Percentiles rank a stretch among this genome's conserved stretches.
Evolutionary conservation across 2,797 vertebrate species (phyloP).

Genomic region (Sardinella longiceps): DNA sequence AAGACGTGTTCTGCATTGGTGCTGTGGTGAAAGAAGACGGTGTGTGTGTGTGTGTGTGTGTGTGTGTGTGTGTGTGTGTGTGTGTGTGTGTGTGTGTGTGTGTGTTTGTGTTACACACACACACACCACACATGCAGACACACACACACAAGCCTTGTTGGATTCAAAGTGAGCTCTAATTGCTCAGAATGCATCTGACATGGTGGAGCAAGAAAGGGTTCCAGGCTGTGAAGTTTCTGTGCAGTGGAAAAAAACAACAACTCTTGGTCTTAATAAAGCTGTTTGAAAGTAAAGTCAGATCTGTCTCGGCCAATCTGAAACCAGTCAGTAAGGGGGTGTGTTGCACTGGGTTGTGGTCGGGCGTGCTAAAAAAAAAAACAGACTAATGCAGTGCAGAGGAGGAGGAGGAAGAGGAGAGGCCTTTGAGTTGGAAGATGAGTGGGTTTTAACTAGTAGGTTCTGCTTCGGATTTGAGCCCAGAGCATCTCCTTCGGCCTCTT

Average conservation of each 20-base stretch:
- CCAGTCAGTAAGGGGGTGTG: neutral
- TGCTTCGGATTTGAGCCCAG: conserved; percentile 70
- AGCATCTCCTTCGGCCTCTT: conserved; percentile 41
- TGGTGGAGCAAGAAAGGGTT: conserved; percentile 43
- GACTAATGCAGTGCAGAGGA: conserved; percentile 55
- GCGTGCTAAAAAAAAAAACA: conserved; percentile 60
- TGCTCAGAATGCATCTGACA: conserved; percentile 74
- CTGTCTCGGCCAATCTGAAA: conserved; percentile 59
- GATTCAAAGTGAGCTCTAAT: conserved; percentile 64
- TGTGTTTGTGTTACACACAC: conserved; percentile 57
- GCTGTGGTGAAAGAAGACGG: neutral
- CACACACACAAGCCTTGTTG: neutral
- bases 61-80: too few relatives aligned
- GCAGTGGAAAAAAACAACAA: conserved; percentile 37
- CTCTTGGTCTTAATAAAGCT: conserved; percentile 65
- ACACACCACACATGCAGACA: conserved; percentile 14
- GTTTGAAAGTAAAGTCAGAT: conserved; percentile 69
- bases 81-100: too few relatives aligned
- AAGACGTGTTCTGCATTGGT: conserved; percentile 32
- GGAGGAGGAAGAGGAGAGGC: neutral
- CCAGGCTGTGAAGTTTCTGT: conserved; percentile 42
- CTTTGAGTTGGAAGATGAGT: neutral
- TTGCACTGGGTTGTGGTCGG: neutral
- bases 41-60: too few relatives aligned
- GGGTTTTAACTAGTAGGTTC: conserved; percentile 50